phyloP scores from a whole-genome alignment of 2,797 vertebrate genomes.

The Paramormyrops hopkinsi region DNA sequence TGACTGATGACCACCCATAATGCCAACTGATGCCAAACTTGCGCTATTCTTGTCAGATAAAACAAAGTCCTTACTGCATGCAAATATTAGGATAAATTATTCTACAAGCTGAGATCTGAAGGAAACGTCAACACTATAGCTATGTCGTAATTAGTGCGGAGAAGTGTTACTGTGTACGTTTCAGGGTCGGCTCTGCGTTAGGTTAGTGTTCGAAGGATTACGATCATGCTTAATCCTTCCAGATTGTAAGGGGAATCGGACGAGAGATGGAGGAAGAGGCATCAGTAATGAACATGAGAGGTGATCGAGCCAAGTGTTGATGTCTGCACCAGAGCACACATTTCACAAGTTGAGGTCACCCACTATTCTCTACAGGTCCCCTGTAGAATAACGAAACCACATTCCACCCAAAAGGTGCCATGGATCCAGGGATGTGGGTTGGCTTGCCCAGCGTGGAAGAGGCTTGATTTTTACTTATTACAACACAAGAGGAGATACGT shows the following conservation, averaged over 20 bases:
- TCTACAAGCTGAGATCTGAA: background rate
- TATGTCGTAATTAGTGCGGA: background rate
- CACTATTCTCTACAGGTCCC: constrained; percentile 14
- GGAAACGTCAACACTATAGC: background rate
- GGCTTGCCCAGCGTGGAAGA: background rate
- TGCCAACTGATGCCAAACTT: background rate
- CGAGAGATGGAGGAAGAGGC: background rate
- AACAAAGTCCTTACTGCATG: background rate
- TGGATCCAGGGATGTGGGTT: background rate
- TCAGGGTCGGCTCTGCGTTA: background rate
- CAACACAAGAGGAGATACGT: background rate
- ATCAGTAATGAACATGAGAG: background rate
- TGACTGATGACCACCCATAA: background rate
- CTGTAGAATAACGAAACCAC: constrained; percentile 33
- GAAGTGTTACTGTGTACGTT: background rate
- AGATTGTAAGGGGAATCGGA: background rate
- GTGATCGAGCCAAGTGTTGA: background rate
- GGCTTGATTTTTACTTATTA: background rate
- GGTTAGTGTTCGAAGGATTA: constrained; percentile 4
- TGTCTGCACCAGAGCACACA: constrained; percentile 17
- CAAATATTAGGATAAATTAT: background rate
- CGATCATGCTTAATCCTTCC: constrained; percentile 19
- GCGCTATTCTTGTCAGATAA: background rate
- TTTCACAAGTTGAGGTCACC: constrained; percentile 18
- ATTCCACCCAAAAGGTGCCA: constrained; percentile 32